Conservation (phyloP, 1,140 invertebrate genomes). For the Drosophila littoralis region DNA sequence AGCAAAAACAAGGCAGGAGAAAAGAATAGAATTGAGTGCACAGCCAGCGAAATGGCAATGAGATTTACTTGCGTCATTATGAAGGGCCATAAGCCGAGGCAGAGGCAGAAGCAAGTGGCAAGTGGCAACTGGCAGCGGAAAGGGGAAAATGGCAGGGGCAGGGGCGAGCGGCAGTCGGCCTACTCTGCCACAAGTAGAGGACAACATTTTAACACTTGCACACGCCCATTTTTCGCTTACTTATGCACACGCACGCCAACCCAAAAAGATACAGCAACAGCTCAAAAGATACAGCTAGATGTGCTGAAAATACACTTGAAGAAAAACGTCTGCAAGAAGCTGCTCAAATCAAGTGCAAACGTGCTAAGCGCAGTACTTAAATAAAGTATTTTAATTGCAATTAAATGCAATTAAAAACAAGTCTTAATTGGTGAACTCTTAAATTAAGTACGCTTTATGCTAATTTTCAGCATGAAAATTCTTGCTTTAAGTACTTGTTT, state of each 20-base stretch:
- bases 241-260: slow-evolving; percentile 49
- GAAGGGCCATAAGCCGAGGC: slow-evolving; percentile 54
- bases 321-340: background rate
- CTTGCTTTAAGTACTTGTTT: too few species aligned
- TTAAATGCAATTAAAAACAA: background rate
- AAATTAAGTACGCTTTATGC: too few species aligned
- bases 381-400: background rate
- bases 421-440: too few species aligned
- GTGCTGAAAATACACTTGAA: slow-evolving; percentile 10
- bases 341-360: background rate
- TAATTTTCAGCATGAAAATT: too few species aligned
- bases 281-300: background rate
- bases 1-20: background rate
- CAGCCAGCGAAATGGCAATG: slow-evolving; percentile 70
- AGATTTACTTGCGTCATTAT: slow-evolving; percentile 69
- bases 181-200: slow-evolving; percentile 15
- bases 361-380: background rate
- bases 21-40: slow-evolving; percentile 54
- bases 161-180: background rate
- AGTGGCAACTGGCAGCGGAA: background rate
- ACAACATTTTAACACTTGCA: slow-evolving; percentile 65
- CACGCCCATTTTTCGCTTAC: slow-evolving; percentile 45
- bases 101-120: background rate
- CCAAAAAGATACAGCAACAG: slow-evolving; percentile 1
- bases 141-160: background rate